Conservation (phyloP, 37 sponge, comb jelly and placozoan genomes). For the Mnemiopsis leidyi region DNA sequence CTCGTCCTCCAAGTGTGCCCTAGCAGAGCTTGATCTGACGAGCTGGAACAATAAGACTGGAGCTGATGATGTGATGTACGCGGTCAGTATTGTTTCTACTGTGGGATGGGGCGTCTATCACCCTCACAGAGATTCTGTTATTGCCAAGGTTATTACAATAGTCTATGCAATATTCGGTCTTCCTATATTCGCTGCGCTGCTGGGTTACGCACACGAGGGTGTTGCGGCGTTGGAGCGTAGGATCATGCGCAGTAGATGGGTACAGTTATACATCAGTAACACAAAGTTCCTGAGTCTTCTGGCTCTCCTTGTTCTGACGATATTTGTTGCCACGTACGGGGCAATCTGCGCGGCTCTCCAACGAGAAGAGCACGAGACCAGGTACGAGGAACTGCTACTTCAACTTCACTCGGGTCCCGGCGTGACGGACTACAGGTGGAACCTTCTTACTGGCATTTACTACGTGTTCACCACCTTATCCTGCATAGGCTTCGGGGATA, state of each 20-base stretch:
- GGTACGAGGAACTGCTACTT: neutral
- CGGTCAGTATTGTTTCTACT: neutral
- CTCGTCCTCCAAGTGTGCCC: neutral
- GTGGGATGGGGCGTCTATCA: too few species aligned
- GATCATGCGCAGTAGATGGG: neutral
- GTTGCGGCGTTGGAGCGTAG: neutral
- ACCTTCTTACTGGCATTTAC: neutral
- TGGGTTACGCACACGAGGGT: neutral
- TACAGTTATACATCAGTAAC: neutral
- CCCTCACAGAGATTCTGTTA: too few species aligned
- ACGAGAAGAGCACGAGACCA: neutral
- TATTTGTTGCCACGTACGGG: neutral
- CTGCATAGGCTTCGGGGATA: slow-evolving; percentile 2
- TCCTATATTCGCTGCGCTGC: neutral
- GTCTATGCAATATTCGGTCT: neutral
- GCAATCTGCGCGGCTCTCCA: neutral
- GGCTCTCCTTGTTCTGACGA: neutral
- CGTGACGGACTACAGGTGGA: neutral
- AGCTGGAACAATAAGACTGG: neutral
- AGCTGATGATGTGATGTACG: neutral
- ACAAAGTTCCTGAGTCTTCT: neutral
- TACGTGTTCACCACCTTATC: neutral
- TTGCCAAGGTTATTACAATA: neutral
- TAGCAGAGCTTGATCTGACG: neutral
- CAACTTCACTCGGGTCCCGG: neutral